A percentile compares a stretch with the other conserved stretches of the same genome.
Conservation (phyloP, 2,888 invertebrate species). For the Sesamia inferens region DNA sequence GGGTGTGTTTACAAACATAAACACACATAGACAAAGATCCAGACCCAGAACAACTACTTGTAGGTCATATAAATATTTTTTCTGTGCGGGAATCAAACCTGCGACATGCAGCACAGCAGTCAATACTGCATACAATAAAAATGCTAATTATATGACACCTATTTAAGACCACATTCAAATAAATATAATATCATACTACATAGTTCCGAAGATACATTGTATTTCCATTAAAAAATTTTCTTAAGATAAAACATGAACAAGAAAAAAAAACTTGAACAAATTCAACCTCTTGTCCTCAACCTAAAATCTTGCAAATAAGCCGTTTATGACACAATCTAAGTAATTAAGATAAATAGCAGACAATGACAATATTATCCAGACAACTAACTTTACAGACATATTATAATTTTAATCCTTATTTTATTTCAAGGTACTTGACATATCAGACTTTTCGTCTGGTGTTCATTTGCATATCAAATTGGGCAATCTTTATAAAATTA, state of each 20-base stretch:
- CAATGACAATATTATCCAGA: conserved; percentile 17
- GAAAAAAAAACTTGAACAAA: background rate
- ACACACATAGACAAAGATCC: too few species aligned
- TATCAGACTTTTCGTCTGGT: background rate
- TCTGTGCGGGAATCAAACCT: too few species aligned
- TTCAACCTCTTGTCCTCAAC: conserved; percentile 23
- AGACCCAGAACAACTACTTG: too few species aligned
- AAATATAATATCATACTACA: background rate
- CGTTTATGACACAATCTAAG: background rate
- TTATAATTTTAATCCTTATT: conserved; percentile 12
- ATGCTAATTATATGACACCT: background rate
- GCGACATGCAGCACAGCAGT: too few species aligned
- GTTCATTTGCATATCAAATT: conserved; percentile 26
- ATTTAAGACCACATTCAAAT: background rate
- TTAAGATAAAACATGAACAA: background rate
- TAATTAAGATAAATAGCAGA: conserved; percentile 34
- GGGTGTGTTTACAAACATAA: too few species aligned
- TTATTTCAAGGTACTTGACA: background rate
- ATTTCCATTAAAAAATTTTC: background rate
- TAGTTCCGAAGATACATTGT: background rate
- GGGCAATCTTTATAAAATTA: conserved; percentile 12
- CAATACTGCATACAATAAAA: background rate
- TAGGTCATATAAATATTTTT: too few species aligned
- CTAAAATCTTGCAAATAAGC: conserved; percentile 5
- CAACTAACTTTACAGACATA: conserved; percentile 9